These are phyloP conservation scores for Acrocephalus kingi DNA, from an alignment of 2,113 vertebrate species.

Conservation along the genomic window DNA sequence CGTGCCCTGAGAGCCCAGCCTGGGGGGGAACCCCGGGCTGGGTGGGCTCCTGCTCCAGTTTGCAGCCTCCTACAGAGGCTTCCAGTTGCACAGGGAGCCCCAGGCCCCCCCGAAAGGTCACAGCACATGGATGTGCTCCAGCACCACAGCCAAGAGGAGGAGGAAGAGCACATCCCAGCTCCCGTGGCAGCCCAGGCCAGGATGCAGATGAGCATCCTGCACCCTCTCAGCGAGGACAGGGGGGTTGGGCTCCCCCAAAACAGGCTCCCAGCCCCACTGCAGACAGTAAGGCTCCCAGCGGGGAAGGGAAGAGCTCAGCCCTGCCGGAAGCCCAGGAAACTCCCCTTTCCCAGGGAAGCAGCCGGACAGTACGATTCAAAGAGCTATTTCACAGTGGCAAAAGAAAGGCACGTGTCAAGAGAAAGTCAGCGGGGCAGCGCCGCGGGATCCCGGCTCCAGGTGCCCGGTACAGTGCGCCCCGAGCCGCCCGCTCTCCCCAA, in stretches of 20 bases:
- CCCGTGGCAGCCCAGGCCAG: neutral
- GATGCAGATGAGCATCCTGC: neutral
- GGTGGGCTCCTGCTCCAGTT: conserved; percentile 9
- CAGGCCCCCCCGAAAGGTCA: neutral
- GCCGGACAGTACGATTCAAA: conserved; percentile 41
- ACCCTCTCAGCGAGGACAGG: neutral
- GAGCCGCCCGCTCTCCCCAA: neutral
- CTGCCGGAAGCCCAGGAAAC: neutral
- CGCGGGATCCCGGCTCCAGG: neutral
- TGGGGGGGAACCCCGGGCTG: neutral
- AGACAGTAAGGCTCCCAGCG: neutral
- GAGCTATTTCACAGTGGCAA: conserved; percentile 73
- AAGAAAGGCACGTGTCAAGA: conserved; percentile 71
- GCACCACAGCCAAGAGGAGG: neutral
- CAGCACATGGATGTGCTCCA: neutral
- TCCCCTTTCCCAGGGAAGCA: neutral
- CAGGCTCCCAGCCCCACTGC: neutral
- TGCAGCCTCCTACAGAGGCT: conserved; percentile 29
- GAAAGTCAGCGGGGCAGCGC: neutral
- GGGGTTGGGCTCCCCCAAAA: neutral
- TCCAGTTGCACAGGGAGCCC: conserved; percentile 68
- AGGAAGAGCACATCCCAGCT: neutral
- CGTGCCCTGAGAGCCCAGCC: neutral
- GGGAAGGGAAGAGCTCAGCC: neutral
- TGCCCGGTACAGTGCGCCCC: rapidly evolving